Base-by-base conservation (phyloP, 30 jellyfish, hydroid and myxozoan genomes). In the Chironex yamaguchii region DNA sequence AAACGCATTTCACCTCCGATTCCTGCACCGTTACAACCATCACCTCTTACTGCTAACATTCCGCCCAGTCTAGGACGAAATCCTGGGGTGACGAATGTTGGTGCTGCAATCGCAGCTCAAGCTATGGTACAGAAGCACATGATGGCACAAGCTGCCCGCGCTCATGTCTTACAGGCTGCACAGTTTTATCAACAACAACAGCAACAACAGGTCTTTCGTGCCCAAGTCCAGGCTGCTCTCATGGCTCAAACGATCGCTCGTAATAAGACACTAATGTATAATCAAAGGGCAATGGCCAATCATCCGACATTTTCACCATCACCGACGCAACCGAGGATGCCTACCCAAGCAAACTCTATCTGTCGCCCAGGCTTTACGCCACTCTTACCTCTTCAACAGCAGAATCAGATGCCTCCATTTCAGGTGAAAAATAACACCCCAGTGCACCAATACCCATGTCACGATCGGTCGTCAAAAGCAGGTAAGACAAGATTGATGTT, bases 121-220 rank as follows among this genome's bases (percentile, higher is more conserved):
- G 92, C 92, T 2, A 20, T 82, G 2, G 91, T 62, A 6, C 58
- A 42, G 13, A 9, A 42, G 58, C 58, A 42, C 17, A 42, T 42
- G 58, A 42, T 42, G 58, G 58, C 58, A 6, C 89, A 85, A 24
- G 89, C 87, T 2, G 95, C 89, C 1, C 89, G 89, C 34, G 89
- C 85, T 31, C 89, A 78, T 14, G 89, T 58, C 17, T 54, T 88
- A 25, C 96, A 78, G 21, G 92, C 96, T 2, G 96, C 96, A 50
- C 96, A 78, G 22, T 71, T 49, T 31, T 65, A 74, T 20, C 98
- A 93, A 48, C 98, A 93, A 62, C 98, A 93, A 29, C 94, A 90
- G 31, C 92, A 82, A 32, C 93, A 89, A 53, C 92, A 79, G 12
- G 84, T 66, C 26, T 52, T 80, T 11, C 90, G 96, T 22, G 95